Conservation (phyloP, 2,888 invertebrate genomes). For the Chrysomela aeneicollis region DNA sequence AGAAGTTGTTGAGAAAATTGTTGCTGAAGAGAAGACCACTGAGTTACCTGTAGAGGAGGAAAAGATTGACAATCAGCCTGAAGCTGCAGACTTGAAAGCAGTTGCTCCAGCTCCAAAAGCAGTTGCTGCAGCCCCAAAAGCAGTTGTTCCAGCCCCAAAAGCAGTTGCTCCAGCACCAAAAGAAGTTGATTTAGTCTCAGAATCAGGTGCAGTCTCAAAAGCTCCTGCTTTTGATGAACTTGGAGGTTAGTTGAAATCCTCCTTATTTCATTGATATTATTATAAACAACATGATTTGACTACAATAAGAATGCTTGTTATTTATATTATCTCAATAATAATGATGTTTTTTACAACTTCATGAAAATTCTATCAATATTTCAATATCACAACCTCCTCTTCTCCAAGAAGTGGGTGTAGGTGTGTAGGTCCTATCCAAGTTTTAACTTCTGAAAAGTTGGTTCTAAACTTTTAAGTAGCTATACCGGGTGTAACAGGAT, state of each 20-base stretch:
- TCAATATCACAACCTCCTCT: no score
- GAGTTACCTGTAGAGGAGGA: slow-evolving; percentile 44
- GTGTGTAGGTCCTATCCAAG: no score
- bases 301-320: no score
- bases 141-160: slow-evolving; percentile 50
- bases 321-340: no score
- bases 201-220: not conserved
- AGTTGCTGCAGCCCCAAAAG: not conserved
- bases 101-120: slow-evolving; percentile 24
- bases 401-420: no score
- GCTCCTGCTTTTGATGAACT: slow-evolving; percentile 67
- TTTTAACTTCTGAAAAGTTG: no score
- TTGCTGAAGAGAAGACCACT: slow-evolving; percentile 10
- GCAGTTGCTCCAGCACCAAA: slow-evolving; percentile 50
- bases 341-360: no score
- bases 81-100: not conserved
- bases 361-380: no score
- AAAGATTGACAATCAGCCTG: slow-evolving; percentile 38
- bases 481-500: no score
- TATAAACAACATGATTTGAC: no score
- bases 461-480: no score
- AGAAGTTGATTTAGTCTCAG: slow-evolving; percentile 19
- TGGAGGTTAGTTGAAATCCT: slow-evolving; percentile 63
- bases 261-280: no score
- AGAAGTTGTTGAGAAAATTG: slow-evolving; percentile 34